Conservation (phyloP, 30 jellyfish, hydroid and myxozoan genomes). For the Turritopsis rubra region DNA sequence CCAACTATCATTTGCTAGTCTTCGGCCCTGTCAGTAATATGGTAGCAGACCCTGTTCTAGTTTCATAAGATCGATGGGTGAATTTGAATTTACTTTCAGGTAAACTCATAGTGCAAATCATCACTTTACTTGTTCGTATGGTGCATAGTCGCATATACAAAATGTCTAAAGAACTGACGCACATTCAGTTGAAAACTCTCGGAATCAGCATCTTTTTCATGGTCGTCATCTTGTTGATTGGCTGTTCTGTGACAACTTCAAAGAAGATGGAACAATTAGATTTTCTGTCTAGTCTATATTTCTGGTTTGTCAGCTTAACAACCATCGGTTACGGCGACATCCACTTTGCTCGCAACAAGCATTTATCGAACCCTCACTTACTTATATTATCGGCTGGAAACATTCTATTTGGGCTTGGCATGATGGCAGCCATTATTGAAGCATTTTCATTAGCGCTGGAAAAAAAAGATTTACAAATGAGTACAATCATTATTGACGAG, state of each 20-base stretch:
- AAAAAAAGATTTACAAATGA: conserved; percentile 7
- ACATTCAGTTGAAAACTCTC: neutral
- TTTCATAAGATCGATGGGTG: no score
- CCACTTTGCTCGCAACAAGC: conserved; percentile 9
- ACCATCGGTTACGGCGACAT: conserved; percentile 39
- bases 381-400: neutral
- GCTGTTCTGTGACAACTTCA: conserved; percentile 3
- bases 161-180: neutral
- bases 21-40: no score
- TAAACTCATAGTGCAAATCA: conserved; percentile 4
- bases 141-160: neutral
- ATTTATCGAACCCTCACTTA: neutral
- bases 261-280: neutral
- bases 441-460: conserved; percentile 29
- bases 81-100: neutral
- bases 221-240: conserved; percentile 16
- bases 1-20: no score
- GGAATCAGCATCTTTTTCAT: conserved; percentile 1
- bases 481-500: conserved; percentile 12
- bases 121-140: neutral
- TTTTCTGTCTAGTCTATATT: conserved; percentile 1
- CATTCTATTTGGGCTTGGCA: conserved; percentile 19
- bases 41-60: no score
- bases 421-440: conserved; percentile 32
- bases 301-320: conserved; percentile 21